phyloP scores from a whole-genome alignment of 2,113 vertebrate species.

The Paratilapia polleni region DNA sequence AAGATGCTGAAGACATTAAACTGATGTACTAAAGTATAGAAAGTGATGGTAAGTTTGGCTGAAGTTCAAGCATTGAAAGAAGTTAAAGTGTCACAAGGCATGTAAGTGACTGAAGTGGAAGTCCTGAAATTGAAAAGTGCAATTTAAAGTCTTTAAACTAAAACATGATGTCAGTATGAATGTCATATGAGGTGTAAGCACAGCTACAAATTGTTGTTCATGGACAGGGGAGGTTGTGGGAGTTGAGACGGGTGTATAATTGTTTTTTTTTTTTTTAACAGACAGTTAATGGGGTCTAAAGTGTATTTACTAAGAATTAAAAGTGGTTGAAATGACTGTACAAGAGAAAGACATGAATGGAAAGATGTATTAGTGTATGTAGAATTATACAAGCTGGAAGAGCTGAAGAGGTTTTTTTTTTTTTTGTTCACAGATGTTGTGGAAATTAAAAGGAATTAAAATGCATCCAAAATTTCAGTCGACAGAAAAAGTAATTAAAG shows the following conservation, averaged over 20 bases:
- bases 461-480: not conserved
- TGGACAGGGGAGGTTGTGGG: too few species aligned
- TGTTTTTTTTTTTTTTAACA: too few species aligned
- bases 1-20: rapidly evolving
- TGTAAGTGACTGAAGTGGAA: not conserved
- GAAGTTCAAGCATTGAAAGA: not conserved
- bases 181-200: too few species aligned
- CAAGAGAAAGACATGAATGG: not conserved
- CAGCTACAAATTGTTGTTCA: too few species aligned
- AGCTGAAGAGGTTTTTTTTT: too few species aligned
- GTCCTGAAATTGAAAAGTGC: rapidly evolving
- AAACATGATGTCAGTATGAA: not conserved
- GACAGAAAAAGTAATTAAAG: rapidly evolving
- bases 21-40: not conserved
- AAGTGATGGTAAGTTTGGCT: not conserved
- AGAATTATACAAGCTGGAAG: not conserved
- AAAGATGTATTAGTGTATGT: not conserved
- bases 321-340: not conserved
- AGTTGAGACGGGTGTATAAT: too few species aligned
- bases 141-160: rapidly evolving
- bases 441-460: not conserved
- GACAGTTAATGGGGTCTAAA: too few species aligned
- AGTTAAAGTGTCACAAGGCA: rapidly evolving
- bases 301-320: too few species aligned
- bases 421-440: not conserved